phyloP scores from a whole-genome alignment of 2,888 invertebrate species.

The Ophioninae sp. region DNA sequence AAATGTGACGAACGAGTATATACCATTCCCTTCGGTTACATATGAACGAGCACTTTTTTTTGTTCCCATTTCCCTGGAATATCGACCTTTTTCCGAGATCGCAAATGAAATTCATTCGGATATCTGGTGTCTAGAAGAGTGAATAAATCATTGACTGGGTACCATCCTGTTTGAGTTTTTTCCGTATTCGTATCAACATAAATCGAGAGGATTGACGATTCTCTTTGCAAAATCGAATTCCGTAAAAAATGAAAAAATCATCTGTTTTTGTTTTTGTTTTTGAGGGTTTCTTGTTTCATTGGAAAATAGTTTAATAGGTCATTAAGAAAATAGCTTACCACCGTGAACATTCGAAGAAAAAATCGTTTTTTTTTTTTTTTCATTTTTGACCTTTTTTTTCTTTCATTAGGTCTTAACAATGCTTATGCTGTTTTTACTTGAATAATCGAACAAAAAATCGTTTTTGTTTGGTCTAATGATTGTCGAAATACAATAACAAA shows the following conservation, averaged over 20 bases:
- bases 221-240: not conserved
- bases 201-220: not conserved
- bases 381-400: no score
- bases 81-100: constrained; percentile 1
- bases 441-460: no score
- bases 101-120: constrained; percentile 31
- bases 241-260: not conserved
- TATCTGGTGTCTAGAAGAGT: constrained; percentile 1
- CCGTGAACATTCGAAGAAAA: no score
- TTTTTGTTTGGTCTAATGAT: no score
- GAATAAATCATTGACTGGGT: not conserved
- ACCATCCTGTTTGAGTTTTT: not conserved
- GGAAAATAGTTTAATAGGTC: no score
- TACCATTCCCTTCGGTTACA: constrained; percentile 22
- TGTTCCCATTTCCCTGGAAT: not conserved
- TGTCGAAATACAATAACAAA: no score
- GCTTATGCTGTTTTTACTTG: no score
- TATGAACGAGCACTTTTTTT: constrained; percentile 29
- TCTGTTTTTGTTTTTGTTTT: not conserved
- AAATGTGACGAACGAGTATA: constrained; percentile 25
- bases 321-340: no score
- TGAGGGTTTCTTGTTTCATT: no score
- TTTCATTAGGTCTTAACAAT: no score
- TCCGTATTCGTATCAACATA: not conserved
- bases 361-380: no score